Base-by-base conservation (phyloP, 1,140 invertebrate genomes). In the Drosophila mauritiana region DNA sequence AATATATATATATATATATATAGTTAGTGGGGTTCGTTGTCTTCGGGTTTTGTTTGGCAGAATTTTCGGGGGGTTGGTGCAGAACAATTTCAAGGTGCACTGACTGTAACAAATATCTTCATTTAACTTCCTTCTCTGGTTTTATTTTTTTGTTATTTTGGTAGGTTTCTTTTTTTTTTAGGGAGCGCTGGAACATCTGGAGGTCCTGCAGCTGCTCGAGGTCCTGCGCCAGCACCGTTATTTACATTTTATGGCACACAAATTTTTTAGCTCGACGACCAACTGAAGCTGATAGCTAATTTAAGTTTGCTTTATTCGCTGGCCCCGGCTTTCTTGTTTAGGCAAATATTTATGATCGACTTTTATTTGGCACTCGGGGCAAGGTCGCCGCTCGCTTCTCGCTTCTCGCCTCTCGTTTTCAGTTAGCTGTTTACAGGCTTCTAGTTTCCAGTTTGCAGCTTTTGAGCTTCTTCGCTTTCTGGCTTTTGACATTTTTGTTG, bases 61-160 rank as follows among this genome's bases (percentile, higher is more conserved):
- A 64, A 64, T 64, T 64, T 51, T 43, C 12, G 5, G 55, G 64
- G 48, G 37, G 61, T 52, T 82, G 79, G 56, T 79, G 70, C 80
- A 83, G 74, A 82, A 84, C 80, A 84, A 86, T 84, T 84, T 84
- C 78, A 81, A 86, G 82, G 82, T 84, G 81, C 81, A 84, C 73
- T 86, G 82, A 86, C 82, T 86, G 81, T 84, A 84, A 86, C 81
- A 84, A 84, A 84, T 84, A 84, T 84, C 81, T 84, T 84, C 73
- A 86, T 84, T 84, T 81, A 84, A 81, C 82, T 81, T 84, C 25
- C 22, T 43, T 42, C 37, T 10, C 25, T 10, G 39, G 12, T 65
- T 70, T 20, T 67, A 39, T 22, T 31, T 31, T 31, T 31, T 31
- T 31, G 31, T 31, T 31, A 31, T 17, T 48, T 10, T n/a, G 11